A percentile compares a stretch with the other conserved stretches of the same genome.
Conservation (phyloP, 2,888 invertebrate genomes). For the Melanostoma scalare region DNA sequence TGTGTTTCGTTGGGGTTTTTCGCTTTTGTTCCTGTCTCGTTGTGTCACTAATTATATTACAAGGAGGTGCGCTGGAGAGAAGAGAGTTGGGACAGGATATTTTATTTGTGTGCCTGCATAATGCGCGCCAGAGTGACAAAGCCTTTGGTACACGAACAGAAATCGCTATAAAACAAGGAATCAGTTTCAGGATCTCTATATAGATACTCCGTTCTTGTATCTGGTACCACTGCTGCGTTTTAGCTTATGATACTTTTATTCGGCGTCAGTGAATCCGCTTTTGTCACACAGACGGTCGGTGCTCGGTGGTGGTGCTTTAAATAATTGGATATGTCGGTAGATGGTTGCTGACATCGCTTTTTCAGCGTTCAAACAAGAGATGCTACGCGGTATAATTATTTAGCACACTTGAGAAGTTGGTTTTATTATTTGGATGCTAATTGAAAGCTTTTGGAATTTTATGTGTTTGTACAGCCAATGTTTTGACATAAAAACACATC, state of each 20-base stretch:
- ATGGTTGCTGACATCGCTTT: constrained; percentile 27
- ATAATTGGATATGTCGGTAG: constrained; percentile 68
- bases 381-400: constrained; percentile 51
- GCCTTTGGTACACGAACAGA: constrained; percentile 28
- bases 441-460: constrained; percentile 52
- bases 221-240: constrained; percentile 44
- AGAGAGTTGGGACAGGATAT: constrained; percentile 51
- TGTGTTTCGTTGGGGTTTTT: constrained; percentile 51
- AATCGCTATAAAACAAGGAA: constrained; percentile 55
- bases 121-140: constrained; percentile 60
- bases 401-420: constrained; percentile 40
- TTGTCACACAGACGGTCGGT: constrained; percentile 60
- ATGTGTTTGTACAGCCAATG: neutral
- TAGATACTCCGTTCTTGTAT: constrained; percentile 37
- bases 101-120: constrained; percentile 72
- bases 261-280: constrained; percentile 69
- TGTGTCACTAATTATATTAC: constrained; percentile 73
- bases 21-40: constrained; percentile 68
- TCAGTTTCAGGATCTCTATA: constrained; percentile 59
- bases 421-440: constrained; percentile 53
- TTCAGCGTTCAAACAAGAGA: constrained; percentile 30
- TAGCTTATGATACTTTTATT: constrained; percentile 72
- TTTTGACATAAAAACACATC: neutral
- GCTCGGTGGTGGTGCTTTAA: constrained; percentile 47
- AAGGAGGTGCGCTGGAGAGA: constrained; percentile 58